Base-by-base conservation (phyloP, 2,888 invertebrate genomes). In the Conchocele bisecta region DNA sequence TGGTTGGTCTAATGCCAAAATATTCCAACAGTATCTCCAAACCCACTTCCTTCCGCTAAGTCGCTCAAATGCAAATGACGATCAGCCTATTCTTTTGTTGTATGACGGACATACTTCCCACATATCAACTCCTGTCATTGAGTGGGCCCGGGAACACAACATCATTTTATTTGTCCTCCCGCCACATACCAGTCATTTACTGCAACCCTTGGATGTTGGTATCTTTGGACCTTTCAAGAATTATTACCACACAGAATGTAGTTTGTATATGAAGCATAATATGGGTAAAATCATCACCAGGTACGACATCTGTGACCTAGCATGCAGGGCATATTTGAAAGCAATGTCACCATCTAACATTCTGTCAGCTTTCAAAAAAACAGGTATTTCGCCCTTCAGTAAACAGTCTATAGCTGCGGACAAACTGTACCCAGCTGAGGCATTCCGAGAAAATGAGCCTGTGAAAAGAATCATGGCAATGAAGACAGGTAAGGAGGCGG, bases 221-320 rank as follows among this genome's bases (percentile, higher is more conserved):
- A 9, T 37, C 1, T 59, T 71, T 42, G 70, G 66, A 0, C 72
- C 72, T 1, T 66, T 72, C 15, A 66, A 65, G 35, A 33, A 2
- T 0, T 53, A 31, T n/a, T 70, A 60, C 37, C 56, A 70, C 7
- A 20, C 9, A 15, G 57, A 50, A 22, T 50, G 51, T 37, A 17
- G 42, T 0, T 20, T 11, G 17, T 76, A 42, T 39, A 65, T 76
- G 69, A 20, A 76, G 46, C 46, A 39, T 26, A 73, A 84, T 79
- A 83, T 85, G 5, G 90, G 88, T 5, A 89, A 87, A 82, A 83
- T 87, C 1, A 67, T 91, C 15, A 83, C 81, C 9, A 28, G 59
- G n/a, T 73, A 66, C 24, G 60, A 69, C 9, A 46, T 76, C 5
- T 37, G 51, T 7, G 28, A 37, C 9, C 22, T 81, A 11, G 64